Base-by-base conservation (phyloP, 2,113 vertebrate species). In the Elanoides forficatus region DNA sequence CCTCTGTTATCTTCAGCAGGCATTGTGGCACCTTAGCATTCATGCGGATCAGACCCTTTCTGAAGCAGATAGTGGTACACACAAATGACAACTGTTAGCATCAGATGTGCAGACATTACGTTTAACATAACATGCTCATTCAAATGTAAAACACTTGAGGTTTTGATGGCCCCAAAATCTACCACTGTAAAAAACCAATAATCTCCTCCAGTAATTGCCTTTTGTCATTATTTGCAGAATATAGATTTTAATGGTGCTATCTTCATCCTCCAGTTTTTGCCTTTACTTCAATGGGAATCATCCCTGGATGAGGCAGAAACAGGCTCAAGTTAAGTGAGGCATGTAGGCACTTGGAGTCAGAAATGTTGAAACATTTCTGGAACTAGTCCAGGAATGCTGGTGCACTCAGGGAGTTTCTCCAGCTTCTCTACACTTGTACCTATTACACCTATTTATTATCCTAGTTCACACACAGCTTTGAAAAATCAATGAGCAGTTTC, bases 401-500 rank as follows among this genome's bases (percentile, higher is more conserved):
- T 93, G 34, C 42, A 58, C 17, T 63, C 20, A 11, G 22, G 40
- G 42, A 58, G 2, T 65, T 94, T 90, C 25, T 84, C 42, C 62
- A 59, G 22, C 56, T 76, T 19, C 25, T 63, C 22, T 68, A 10
- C 32, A 20, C 18, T 78, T 84, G 32, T n/a, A 79, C 42, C 25
- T 91, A 6, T 91, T 84, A 20, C 18, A 75, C 72, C 59, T 83
- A 7, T 93, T 70, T 94, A 66, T 84, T 94, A 91, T 75, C 53
- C 47, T 59, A n/a, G 36, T 89, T 95, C 60, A 55, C 27, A 29
- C 32, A 48, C 56, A 89, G 29, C 80, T 96, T 88, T 48, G 60
- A 95, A 96, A 93, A 87, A 86, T 81, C 91, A 94, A 71, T 80
- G 34, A 93, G 43, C 32, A 34, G 76, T 92, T 92, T 80, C 72